These are phyloP conservation scores for Cataglyphis cursor DNA, from an alignment of 2,888 invertebrate genomes.

Conservation along the genomic window DNA sequence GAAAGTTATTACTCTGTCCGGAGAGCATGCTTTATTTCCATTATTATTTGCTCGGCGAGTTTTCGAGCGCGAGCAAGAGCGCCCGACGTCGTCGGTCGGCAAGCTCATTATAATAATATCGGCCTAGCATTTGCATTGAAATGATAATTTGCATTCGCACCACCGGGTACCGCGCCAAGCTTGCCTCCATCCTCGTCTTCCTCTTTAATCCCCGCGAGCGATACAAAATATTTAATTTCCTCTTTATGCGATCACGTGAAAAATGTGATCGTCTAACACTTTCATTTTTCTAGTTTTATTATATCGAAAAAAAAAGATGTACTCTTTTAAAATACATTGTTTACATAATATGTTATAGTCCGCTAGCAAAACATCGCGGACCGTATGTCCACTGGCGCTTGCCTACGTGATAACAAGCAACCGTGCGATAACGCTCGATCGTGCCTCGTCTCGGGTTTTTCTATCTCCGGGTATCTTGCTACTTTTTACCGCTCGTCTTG, in stretches of 20 bases:
- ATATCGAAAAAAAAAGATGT: background rate
- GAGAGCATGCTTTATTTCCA: conserved; percentile 64
- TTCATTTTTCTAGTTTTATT: background rate
- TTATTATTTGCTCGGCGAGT: conserved; percentile 54
- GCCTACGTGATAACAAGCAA: conserved; percentile 10
- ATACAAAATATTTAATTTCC: background rate
- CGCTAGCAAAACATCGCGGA: background rate
- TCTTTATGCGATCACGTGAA: background rate
- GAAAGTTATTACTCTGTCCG: conserved; percentile 57
- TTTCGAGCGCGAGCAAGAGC: conserved; percentile 26
- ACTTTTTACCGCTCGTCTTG: background rate
- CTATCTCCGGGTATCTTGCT: background rate
- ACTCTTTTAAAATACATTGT: background rate
- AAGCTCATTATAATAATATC: conserved; percentile 63
- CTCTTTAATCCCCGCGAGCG: conserved; percentile 14
- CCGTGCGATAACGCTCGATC: conserved; percentile 10
- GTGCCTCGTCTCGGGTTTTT: conserved; percentile 10
- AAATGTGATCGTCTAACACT: background rate
- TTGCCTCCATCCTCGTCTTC: background rate
- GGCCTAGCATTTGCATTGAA: conserved; percentile 58
- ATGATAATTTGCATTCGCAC: conserved; percentile 64
- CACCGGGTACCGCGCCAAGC: background rate
- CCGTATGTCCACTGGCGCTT: background rate
- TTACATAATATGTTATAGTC: background rate
- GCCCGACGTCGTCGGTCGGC: conserved; percentile 10